phyloP scores from a whole-genome alignment of 1,140 invertebrate genomes.

The Solenopsis fugax region DNA sequence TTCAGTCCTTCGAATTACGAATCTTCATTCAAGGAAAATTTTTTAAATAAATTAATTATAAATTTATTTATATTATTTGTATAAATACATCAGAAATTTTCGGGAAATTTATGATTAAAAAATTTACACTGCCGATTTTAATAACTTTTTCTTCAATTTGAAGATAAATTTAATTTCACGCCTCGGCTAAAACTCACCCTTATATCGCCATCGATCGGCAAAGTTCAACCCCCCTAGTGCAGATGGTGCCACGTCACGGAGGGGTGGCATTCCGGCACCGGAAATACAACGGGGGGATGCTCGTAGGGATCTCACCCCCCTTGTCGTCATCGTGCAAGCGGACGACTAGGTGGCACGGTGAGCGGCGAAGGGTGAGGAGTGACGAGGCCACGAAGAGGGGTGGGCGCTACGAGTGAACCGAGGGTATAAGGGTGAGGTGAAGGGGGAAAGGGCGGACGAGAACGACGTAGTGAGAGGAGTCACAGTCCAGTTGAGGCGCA shows the following conservation, averaged over 20 bases:
- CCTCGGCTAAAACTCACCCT: background rate
- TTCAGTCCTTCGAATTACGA: too few species aligned
- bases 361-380: slow-evolving; percentile 26
- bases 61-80: background rate
- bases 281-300: slow-evolving; percentile 9
- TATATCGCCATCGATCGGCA: slow-evolving; percentile 39
- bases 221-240: slow-evolving; percentile 26
- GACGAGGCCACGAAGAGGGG: background rate
- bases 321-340: slow-evolving; percentile 20
- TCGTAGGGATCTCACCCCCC: slow-evolving; percentile 28
- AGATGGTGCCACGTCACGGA: slow-evolving; percentile 57
- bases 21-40: too few species aligned
- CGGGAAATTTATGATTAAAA: background rate
- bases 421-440: background rate
- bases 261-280: slow-evolving; percentile 27
- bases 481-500: slow-evolving; percentile 77
- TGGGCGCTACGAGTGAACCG: background rate
- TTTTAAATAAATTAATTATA: background rate
- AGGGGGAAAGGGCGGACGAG: slow-evolving; percentile 18
- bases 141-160: slow-evolving; percentile 2
- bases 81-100: background rate
- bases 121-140: background rate
- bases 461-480: slow-evolving; percentile 52
- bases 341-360: slow-evolving; percentile 23
- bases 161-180: background rate